Evolutionary conservation across 1,140 invertebrate species (phyloP).

Genomic region (Cepaea nemoralis): DNA sequence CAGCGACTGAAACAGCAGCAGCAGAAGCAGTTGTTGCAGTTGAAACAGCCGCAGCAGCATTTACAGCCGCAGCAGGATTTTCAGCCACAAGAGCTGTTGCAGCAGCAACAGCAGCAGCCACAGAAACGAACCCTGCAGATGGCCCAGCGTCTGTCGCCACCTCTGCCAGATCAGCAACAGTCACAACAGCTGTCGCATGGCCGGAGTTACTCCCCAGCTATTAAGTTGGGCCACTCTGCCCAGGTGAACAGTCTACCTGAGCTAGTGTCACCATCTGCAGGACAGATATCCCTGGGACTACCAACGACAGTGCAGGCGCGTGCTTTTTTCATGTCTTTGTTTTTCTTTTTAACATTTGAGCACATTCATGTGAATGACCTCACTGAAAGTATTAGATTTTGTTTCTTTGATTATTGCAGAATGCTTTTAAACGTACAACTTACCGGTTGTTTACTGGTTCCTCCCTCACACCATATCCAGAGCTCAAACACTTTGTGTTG

Average conservation of each 20-base stretch:
- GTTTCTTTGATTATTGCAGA: no score
- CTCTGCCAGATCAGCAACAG: not conserved
- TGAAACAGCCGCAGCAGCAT: slow-evolving; percentile 24
- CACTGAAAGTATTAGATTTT: no score
- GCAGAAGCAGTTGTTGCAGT: not conserved
- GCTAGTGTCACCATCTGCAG: not conserved
- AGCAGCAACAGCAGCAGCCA: slow-evolving; percentile 25
- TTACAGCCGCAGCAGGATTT: not conserved
- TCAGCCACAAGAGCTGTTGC: not conserved
- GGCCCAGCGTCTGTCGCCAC: not conserved
- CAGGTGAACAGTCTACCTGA: not conserved
- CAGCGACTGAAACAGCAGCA: slow-evolving; percentile 12
- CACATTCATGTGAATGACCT: no score
- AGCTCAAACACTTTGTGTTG: no score
- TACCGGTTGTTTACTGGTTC: no score
- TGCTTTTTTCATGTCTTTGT: not conserved
- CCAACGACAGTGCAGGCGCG: slow-evolving; percentile 26
- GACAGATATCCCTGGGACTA: not conserved
- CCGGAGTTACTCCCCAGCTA: not conserved
- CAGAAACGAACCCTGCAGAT: slow-evolving; percentile 6
- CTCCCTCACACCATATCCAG: no score
- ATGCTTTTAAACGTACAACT: no score
- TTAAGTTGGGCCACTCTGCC: not conserved
- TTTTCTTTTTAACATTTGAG: no score
- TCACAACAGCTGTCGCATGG: not conserved